Base-by-base conservation (phyloP, 2,113 vertebrate species). In the Orycteropus afer region DNA sequence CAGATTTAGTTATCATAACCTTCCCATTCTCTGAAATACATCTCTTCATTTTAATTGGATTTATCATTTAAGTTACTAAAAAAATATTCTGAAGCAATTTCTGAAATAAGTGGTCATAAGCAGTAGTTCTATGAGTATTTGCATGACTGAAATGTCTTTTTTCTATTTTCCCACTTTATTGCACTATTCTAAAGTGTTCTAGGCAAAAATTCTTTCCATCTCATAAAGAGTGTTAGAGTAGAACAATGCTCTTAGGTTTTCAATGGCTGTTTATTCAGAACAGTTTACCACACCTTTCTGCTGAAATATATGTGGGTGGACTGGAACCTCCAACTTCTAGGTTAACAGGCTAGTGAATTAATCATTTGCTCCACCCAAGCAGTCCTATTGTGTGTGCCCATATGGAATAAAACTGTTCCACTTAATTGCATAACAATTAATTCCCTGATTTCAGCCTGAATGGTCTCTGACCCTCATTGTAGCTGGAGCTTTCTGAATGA, bases 41-140 rank as follows among this genome's bases (percentile, higher is more conserved):
- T 40, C 27, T 77, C 34, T 67, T 74, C 13, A 20, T 93, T 94
- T 91, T 79, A 91, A 93, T 86, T 83, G 78, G 17, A 78, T 40
- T 18, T 49, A 4, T 71, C 32, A 89, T 49, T 83, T 78, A 55
- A 29, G 25, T 85, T 88, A 34, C 15, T 80, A 90, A 27, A 45
- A 49, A 89, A 83, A n/a, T n/a, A 79, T 37, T 49, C 32, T 86
- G 4, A 27, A 79, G 49, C 45, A 81, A 88, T 59, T 91, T 89
- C 37, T 37, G 27, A 69, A 51, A 18, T 34, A 63, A 51, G 17
- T 86, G 42, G 74, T 23, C 22, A 71, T 76, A 53, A 63, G 89
- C 76, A 45, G 22, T 49, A 94, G 86, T 47, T 86, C 23, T 94
- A 40, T 90, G 22, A 77, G 40, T 37, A 57, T 92, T 90, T 92